These are phyloP conservation scores for Silurus lanzhouensis DNA, from an alignment of 2,797 vertebrate species.

Conservation along the genomic window DNA sequence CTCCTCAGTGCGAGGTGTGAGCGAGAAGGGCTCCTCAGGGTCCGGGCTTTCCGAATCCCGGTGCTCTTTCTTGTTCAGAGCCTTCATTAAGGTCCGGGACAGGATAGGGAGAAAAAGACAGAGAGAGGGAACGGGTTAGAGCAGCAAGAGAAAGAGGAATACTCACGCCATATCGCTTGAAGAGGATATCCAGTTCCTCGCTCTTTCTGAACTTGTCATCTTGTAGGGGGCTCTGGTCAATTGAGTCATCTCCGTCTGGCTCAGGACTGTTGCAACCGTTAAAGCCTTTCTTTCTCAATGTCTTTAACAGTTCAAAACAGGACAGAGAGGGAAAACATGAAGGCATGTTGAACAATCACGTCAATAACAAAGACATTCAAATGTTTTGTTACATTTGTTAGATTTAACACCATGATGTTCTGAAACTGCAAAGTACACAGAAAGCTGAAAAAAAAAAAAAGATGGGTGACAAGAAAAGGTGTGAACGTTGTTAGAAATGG, in stretches of 20 bases:
- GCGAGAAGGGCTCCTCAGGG: conserved; percentile 92
- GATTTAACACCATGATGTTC: conserved; percentile 21
- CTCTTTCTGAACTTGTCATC: conserved; percentile 96
- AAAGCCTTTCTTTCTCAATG: conserved; percentile 99
- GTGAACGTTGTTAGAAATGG: background rate
- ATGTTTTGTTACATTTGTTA: background rate
- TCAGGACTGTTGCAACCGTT: conserved; percentile 99
- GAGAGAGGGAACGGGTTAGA: conserved; percentile 65
- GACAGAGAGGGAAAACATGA: conserved; percentile 55
- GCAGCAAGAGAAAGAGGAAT: conserved; percentile 58
- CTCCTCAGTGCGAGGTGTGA: conserved; percentile 98
- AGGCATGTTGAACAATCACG: conserved; percentile 44
- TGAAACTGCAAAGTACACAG: conserved; percentile 23
- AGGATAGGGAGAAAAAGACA: conserved; percentile 53
- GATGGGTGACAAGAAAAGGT: conserved; percentile 28
- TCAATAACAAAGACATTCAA: conserved; percentile 9
- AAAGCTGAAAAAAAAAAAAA: conserved; percentile 7
- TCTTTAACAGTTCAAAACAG: conserved; percentile 77
- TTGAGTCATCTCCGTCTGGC: conserved; percentile 93
- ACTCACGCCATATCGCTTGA: conserved; percentile 98
- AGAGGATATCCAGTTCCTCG: conserved; percentile 96
- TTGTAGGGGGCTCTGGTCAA: conserved; percentile 95
- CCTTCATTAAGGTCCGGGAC: conserved; percentile 76
- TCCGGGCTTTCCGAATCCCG: conserved; percentile 97
- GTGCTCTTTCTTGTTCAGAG: conserved; percentile 99